These are phyloP conservation scores for Cyrtodaria siliqua DNA, from an alignment of 2,888 invertebrate species.

Conservation along the genomic window DNA sequence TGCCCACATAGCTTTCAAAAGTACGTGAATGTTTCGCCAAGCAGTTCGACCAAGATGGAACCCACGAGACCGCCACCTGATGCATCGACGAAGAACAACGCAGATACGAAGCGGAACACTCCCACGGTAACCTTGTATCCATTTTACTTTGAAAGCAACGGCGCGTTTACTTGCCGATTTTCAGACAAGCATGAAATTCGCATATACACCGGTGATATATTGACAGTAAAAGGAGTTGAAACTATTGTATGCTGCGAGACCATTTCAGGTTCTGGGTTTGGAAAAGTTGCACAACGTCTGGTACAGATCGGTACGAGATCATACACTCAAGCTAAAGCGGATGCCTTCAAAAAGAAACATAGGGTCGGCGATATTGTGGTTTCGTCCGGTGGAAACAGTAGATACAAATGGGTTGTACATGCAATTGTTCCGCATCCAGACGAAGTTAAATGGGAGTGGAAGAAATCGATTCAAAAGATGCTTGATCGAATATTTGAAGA, in stretches of 20 bases:
- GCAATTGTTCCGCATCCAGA: conserved; percentile 5
- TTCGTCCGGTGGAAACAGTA: conserved; percentile 12
- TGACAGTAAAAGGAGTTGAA: conserved; percentile 14
- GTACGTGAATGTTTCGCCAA: too few species aligned
- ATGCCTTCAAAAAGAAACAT: background rate
- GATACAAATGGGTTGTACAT: conserved; percentile 24
- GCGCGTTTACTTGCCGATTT: background rate
- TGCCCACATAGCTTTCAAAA: background rate
- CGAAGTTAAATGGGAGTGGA: background rate
- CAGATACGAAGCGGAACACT: too few species aligned
- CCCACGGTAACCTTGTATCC: too few species aligned
- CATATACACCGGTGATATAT: conserved; percentile 17
- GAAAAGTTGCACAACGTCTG: conserved; percentile 15
- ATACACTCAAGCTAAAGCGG: conserved; percentile 12
- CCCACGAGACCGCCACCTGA: too few species aligned
- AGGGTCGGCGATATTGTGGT: conserved; percentile 15
- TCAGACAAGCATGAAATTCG: conserved; percentile 1
- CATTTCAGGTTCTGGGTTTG: conserved; percentile 8
- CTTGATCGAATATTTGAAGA: too few species aligned
- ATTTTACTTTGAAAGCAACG: too few species aligned
- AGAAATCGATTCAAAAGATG: too few species aligned
- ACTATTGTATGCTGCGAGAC: conserved; percentile 39
- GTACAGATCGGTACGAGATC: conserved; percentile 4
- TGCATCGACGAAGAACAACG: too few species aligned
- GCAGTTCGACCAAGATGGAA: too few species aligned